Base-by-base conservation (phyloP, 2,888 invertebrate species). In the Buathra laborator region DNA sequence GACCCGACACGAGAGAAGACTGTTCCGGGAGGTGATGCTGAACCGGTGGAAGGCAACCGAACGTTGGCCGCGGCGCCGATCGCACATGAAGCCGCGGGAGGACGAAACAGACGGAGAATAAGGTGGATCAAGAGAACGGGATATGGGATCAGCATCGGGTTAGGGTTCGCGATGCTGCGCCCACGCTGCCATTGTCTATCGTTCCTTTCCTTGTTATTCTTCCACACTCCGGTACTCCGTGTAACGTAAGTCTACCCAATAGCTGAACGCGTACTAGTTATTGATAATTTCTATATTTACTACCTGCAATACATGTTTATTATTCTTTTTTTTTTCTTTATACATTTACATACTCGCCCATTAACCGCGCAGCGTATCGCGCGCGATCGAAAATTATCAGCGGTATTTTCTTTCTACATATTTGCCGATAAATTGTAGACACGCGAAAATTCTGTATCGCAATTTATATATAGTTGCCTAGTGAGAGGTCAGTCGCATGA, bases 121-220 rank as follows among this genome's bases (percentile, higher is more conserved):
- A 84, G 81, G 77, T 74, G 84, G 81, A 77, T 51, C 72, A 59
- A 87, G 89, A 88, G 90, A 90, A 88, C 91, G 92, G 92, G 92
- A 92, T 92, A 93, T 90, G 91, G 92, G 92, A 92, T 92, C 92
- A 92, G 90, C 90, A 88, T 37, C 88, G 89, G 91, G 92, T 92
- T 91, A 92, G 92, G 91, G 91, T 92, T 91, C 90, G 92, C 90
- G 90, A 90, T 92, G 91, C 92, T 91, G 92, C 92, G 92, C 93
- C 92, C 92, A 92, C 93, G 91, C 92, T 89, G 88, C 92, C 89
- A 91, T 92, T 91, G 91, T 92, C 91, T 89, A 75, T 90, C 88
- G 72, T 78, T 77, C 68, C 76, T 82, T 59, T 75, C 56, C 53
- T 80, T 81, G 81, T 84, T 82, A 72, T 80, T 75, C 70, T 80